Evolutionary conservation across 1,140 invertebrate genomes (phyloP).

Genomic region (Caenorhabditis tropicalis): DNA sequence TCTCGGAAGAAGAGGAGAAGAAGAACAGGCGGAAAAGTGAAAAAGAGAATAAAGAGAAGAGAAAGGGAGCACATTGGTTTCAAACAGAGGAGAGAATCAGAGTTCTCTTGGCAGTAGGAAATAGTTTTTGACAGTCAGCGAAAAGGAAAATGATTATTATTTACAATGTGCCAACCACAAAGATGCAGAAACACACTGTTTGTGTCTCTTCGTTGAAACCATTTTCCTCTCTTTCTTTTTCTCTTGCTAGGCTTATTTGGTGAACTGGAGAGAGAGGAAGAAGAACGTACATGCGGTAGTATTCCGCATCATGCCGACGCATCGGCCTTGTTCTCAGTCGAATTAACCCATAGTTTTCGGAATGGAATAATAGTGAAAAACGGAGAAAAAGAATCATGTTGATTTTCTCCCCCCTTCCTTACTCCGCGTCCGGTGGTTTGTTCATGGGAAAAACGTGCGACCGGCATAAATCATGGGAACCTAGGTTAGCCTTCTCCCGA

Average conservation of each 20-base stretch:
- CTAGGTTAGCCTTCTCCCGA: neutral
- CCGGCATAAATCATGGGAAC: neutral
- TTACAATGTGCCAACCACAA: constrained; percentile 18
- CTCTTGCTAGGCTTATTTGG: neutral
- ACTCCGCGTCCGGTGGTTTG: neutral
- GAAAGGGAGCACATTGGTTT: neutral
- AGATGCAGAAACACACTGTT: neutral
- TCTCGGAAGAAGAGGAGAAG: neutral
- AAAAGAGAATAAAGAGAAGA: neutral
- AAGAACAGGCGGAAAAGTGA: neutral
- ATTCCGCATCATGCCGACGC: neutral
- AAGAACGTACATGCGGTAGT: neutral
- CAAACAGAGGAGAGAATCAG: neutral
- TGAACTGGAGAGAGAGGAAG: neutral
- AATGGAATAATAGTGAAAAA: neutral
- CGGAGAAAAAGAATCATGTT: neutral
- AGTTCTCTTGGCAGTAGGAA: neutral
- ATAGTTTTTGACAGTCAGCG: neutral
- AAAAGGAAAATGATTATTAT: neutral
- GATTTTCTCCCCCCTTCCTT: neutral
- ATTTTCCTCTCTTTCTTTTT: neutral
- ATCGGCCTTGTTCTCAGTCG: constrained; percentile 27
- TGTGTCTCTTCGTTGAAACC: neutral
- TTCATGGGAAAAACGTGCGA: neutral
- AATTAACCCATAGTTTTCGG: constrained; percentile 30